Evolutionary conservation across 2,113 vertebrate genomes (phyloP), one percentile per base, ranked within the genome.

Genomic region (Cnemophilus loriae): DNA sequence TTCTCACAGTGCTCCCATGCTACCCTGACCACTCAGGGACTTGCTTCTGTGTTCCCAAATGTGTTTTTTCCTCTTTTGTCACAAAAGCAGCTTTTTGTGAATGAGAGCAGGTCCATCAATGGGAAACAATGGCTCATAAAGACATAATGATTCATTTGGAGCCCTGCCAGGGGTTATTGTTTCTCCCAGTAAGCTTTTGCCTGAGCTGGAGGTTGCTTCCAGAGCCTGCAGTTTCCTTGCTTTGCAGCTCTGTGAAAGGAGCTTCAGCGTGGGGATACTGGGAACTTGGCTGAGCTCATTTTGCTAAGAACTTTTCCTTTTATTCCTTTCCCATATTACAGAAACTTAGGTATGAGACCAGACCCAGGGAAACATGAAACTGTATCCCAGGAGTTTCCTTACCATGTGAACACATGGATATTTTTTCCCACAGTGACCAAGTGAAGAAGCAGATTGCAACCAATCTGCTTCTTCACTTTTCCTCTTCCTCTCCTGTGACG

Each of bases 51-150:
- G 23, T 57, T 92, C 89, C 41, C 47, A 67, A 59, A 70, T 13
- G 16, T 81, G 33, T 50, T 92, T 92, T 80, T 92, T 15, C 37
- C 64, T 81, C 64, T 78, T 73, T 14, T 35, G 10, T 86, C 7
- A 3, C 33, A 59, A 78, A 95, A 87, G 10, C 30, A 93, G n/a
- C 11, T 90, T 85, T 83, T 95, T 89, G 52, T 95, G 91, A 89
- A 90, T 95, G 60, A 49, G 52, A 92, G 19, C 28, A 64, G 37
- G n/a, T 53, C 67, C 41, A 46, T 87, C 81, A 87, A 11, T 60
- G 75, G 50, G 55, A 87, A 95, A 89, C 56, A 84, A 82, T 76
- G 41, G 84, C 46, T 91, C 77, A 41, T 81, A 71, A 91, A 82
- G 44, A 17, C 32, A 6, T 68, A 68, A 68, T 47, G 37, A 77